These are phyloP conservation scores for Atopsyche davidsoni DNA, from an alignment of 1,140 invertebrate species.

Conservation along the genomic window DNA sequence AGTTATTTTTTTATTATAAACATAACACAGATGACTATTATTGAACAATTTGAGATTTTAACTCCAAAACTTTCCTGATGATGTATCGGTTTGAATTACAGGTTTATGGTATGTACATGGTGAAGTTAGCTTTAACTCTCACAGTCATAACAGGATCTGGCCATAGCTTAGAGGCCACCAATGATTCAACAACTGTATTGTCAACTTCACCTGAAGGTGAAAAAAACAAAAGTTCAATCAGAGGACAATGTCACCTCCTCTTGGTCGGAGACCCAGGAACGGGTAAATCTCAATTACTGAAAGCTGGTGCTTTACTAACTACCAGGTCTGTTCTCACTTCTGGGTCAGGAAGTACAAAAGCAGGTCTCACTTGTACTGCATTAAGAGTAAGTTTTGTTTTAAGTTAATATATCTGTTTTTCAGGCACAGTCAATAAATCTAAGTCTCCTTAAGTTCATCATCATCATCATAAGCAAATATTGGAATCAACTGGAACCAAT, in stretches of 20 bases:
- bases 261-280: slow-evolving; percentile 85
- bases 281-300: slow-evolving; percentile 84
- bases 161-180: slow-evolving; percentile 34
- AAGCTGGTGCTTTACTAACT: slow-evolving; percentile 67
- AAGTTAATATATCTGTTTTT: too few species aligned
- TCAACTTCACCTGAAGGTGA: slow-evolving; percentile 25
- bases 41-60: too few species aligned
- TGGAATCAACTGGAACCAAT: too few species aligned
- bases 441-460: too few species aligned
- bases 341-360: slow-evolving; percentile 77
- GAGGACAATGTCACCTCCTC: slow-evolving; percentile 80
- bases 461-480: too few species aligned
- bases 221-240: slow-evolving; percentile 33
- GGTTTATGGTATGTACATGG: slow-evolving; percentile 81
- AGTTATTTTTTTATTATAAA: too few species aligned
- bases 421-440: too few species aligned
- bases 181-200: slow-evolving; percentile 31
- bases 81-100: slow-evolving; percentile 50
- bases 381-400: slow-evolving; percentile 56
- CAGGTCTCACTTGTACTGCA: slow-evolving; percentile 84
- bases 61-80: too few species aligned
- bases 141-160: slow-evolving; percentile 46
- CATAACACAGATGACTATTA: too few species aligned
- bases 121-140: slow-evolving; percentile 75
- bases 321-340: slow-evolving; percentile 79